A percentile compares a stretch with the other conserved stretches of the same genome.
phyloP scores from a whole-genome alignment of 1,140 invertebrate species.

The Littorina saxatilis region DNA sequence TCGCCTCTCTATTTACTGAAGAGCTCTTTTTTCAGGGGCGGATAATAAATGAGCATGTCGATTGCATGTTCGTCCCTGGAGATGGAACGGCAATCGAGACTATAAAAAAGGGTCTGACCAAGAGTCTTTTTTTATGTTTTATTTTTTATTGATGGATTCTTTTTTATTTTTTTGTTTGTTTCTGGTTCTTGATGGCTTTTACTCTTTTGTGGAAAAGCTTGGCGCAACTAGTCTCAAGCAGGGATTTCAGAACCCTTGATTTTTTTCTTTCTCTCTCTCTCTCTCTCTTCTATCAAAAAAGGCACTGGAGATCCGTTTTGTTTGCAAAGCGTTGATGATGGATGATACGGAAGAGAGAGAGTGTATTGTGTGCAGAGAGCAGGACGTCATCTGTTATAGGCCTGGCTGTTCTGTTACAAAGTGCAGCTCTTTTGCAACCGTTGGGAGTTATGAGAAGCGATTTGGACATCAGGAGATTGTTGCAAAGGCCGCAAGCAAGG shows the following conservation, averaged over 20 bases:
- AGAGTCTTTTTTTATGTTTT: background rate
- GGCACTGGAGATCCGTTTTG: background rate
- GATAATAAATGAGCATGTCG: slow-evolving; percentile 32
- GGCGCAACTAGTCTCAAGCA: background rate
- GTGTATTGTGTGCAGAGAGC: background rate
- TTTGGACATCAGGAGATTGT: too few relatives aligned
- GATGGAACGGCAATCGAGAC: background rate
- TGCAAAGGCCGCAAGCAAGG: too few relatives aligned
- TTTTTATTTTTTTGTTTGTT: background rate
- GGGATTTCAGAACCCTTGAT: too few relatives aligned
- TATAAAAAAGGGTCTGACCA: background rate
- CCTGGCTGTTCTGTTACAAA: too few relatives aligned
- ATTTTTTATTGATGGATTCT: background rate
- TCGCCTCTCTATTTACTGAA: slow-evolving; percentile 32
- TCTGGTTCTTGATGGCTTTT: background rate
- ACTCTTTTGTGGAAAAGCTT: background rate
- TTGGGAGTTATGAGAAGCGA: too few relatives aligned
- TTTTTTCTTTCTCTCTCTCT: too few relatives aligned
- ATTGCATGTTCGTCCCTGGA: slow-evolving; percentile 20
- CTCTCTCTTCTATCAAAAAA: too few relatives aligned
- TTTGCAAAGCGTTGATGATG: background rate
- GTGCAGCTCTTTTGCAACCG: too few relatives aligned
- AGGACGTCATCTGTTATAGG: too few relatives aligned
- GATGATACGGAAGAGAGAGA: background rate
- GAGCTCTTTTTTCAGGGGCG: slow-evolving; percentile 19